Base-by-base conservation (phyloP, 2,113 vertebrate genomes). In the Mobula hypostoma region DNA sequence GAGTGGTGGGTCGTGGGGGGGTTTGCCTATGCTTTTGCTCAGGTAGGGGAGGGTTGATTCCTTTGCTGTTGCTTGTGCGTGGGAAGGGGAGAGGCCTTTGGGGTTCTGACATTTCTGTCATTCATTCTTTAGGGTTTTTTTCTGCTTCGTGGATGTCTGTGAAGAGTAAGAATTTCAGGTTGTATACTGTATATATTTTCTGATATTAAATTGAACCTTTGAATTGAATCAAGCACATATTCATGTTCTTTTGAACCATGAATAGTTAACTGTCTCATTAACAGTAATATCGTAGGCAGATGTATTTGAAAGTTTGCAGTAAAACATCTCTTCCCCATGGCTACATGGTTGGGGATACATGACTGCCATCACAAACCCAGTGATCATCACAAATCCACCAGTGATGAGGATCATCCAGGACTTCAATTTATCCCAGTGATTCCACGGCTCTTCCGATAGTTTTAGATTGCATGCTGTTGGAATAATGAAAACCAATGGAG, bases 401-500 rank as follows among this genome's bases (percentile, higher is more conserved):
- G 96, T 63, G 7, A 96, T 56, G 40, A 99, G 96, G 95, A 99
- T 96, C 94, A 97, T 48, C 63, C 94, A 94, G 63, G 98, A 96
- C 48, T 98, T 94, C 94, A 98, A 56, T 93, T 98, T 98, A 95
- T 98, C 97, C 1, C 95, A 94, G 93, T 98, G 97, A 94, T 96
- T 98, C 98, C 97, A 98, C 72, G 96, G 96, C 56, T 98, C 97
- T 70, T 97, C 79, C 24, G 98, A 98, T 70, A 99, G 97, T 94
- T 97, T 99, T 94, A 99, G 96, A 95, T 97, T 99, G 95, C 99
- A 99, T 0, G 98, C 98, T 0, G 98, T 96, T 5, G 98, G 98
- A 68, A 99, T 97, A 96, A 99, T 98, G 97, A 99, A 99, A 96
- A 99, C 98, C 85, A 99, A 96, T 0, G 98, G 99, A 5, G 97